A percentile compares a stretch with the other conserved stretches of the same genome.
Conservation (phyloP, 2,888 invertebrate genomes). For the Exocentrus adspersus region DNA sequence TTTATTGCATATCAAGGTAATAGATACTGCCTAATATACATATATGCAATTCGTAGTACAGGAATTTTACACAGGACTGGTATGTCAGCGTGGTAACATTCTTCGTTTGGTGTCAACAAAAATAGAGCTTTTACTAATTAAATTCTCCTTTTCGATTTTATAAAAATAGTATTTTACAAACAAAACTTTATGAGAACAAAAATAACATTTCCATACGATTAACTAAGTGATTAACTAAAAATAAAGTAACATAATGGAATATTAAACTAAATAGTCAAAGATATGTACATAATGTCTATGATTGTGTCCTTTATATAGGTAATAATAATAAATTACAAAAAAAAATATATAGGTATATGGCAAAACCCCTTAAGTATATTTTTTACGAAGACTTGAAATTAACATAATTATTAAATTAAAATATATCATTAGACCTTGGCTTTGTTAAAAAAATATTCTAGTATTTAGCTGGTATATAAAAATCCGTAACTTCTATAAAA, state of each 20-base stretch:
- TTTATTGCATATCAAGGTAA: constrained; percentile 60
- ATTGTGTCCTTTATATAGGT: constrained; percentile 41
- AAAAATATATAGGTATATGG: too few species aligned
- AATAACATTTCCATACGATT: constrained; percentile 23
- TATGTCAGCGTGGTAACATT: constrained; percentile 55
- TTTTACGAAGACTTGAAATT: too few species aligned
- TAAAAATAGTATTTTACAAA: constrained; percentile 18
- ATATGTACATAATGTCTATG: constrained; percentile 39
- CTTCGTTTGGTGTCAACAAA: constrained; percentile 54
- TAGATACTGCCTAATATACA: constrained; percentile 60
- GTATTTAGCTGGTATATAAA: constrained; percentile 50
- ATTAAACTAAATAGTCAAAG: constrained; percentile 27
- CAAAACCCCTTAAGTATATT: too few species aligned
- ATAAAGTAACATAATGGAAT: constrained; percentile 16
- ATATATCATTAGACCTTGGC: constrained; percentile 22
- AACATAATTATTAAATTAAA: too few species aligned
- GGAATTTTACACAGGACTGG: constrained; percentile 45
- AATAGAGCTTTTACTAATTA: constrained; percentile 30
- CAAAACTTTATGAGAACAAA: constrained; percentile 28
- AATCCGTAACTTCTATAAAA: constrained; percentile 50
- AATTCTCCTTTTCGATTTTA: constrained; percentile 4
- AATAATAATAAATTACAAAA: constrained; percentile 37
- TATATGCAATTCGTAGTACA: constrained; percentile 51
- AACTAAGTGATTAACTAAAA: constrained; percentile 27
- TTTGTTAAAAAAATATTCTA: constrained; percentile 44